These are phyloP conservation scores for Tortricodes alternella DNA, from an alignment of 2,888 invertebrate species.

Conservation along the genomic window DNA sequence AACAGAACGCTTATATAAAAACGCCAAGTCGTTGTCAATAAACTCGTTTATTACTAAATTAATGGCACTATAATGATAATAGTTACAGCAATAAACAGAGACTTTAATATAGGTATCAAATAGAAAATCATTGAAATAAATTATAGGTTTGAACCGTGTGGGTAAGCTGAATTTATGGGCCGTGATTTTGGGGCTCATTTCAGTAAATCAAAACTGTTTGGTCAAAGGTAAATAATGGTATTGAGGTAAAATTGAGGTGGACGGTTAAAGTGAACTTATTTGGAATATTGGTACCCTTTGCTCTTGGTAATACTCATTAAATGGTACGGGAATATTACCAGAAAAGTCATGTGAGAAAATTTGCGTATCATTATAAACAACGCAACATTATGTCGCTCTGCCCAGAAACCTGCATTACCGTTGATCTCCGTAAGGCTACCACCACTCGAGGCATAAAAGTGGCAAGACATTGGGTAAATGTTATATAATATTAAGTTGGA, in stretches of 20 bases:
- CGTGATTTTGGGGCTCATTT: constrained; percentile 27
- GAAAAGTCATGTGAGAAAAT: too few species aligned
- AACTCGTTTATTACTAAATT: background rate
- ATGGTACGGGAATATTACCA: too few species aligned
- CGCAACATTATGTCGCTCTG: too few species aligned
- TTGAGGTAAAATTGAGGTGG: constrained; percentile 4
- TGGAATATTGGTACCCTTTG: too few species aligned
- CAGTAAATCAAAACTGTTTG: constrained; percentile 31
- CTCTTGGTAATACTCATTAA: too few species aligned
- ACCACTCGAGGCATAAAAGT: too few species aligned
- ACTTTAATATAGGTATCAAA: constrained; percentile 45
- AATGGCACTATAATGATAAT: background rate
- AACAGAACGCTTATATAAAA: background rate
- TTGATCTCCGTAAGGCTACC: too few species aligned
- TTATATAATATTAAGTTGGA: too few species aligned
- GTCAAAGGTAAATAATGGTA: constrained; percentile 16
- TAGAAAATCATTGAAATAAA: constrained; percentile 63
- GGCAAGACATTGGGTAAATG: too few species aligned
- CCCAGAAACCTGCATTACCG: too few species aligned
- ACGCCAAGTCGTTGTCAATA: background rate
- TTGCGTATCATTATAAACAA: too few species aligned
- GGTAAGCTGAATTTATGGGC: constrained; percentile 45
- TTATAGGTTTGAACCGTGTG: constrained; percentile 49
- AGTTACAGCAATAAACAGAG: background rate
- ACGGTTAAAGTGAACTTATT: background rate